Evolutionary conservation across 2,888 invertebrate species (phyloP), one percentile per base, ranked within the genome.

Genomic region (Pseudeuparius sepicola): DNA sequence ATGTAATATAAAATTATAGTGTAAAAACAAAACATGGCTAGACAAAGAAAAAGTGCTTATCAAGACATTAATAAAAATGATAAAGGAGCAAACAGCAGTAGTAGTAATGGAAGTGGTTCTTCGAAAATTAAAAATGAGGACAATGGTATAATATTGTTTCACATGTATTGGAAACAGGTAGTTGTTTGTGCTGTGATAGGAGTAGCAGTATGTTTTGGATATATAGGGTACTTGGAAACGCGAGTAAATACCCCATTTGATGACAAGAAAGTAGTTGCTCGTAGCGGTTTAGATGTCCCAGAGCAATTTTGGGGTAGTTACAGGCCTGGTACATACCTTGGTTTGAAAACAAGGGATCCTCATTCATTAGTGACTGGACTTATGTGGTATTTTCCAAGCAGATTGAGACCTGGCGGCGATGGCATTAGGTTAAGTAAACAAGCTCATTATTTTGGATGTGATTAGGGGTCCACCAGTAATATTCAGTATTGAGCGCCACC

Each of bases 251-350:
- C 89, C 1, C 88, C 87, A 0, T 79, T 80, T 44, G 77, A 80
- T 51, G 75, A 75, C 45, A 75, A 78, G 45, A 87, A 84, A 70
- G 83, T 86, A 46, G 83, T 88, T 1, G 55, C 63, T 31, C 66
- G 68, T 31, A 66, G 73, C n/a, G 85, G 83, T 0, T 55, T 85
- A 24, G 74, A 78, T 30, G 72, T 81, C 2, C 78, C 82, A 0
- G 80, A 84, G 7, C 70, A 79, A 24, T 90, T 81, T 63, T 99
- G 98, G 98, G 97, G 97, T 5, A 78, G 85, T 0, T 97, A 96
- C 59, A 63, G 93, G 14, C 79, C 93, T 0, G 84, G 87, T 0
- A 73, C 78, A 2, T 94, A 94, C 61, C 80, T 94, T 59, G 94
- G 93, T 0, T 63, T 98, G 56, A 89, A 92, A 64, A 89, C 88